These are phyloP conservation scores for Hyles euphorbiae DNA, from an alignment of 1,140 invertebrate species.

Conservation along the genomic window DNA sequence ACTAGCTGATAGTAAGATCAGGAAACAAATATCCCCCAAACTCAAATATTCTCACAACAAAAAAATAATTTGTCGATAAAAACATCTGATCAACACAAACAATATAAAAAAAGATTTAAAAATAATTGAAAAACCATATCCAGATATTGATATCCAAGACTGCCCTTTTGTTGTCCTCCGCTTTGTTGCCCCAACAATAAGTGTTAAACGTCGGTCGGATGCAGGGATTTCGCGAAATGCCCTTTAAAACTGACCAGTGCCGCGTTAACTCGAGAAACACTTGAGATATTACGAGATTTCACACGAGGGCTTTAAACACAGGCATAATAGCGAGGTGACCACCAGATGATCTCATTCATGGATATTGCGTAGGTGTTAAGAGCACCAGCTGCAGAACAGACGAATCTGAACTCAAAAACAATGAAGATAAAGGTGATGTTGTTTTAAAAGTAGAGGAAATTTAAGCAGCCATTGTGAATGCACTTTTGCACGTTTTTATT, in stretches of 20 bases:
- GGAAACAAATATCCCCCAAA: too few relatives aligned
- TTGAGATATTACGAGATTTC: conserved; percentile 33
- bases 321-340: conserved; percentile 4
- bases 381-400: background rate
- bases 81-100: too few relatives aligned
- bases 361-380: conserved; percentile 3
- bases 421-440: too few relatives aligned
- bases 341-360: conserved; percentile 6
- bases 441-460: too few relatives aligned
- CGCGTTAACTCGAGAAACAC: conserved; percentile 18
- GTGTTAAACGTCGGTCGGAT: conserved; percentile 18
- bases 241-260: conserved; percentile 38
- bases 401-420: too few relatives aligned
- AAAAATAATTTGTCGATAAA: too few relatives aligned
- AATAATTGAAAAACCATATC: background rate
- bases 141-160: conserved; percentile 19
- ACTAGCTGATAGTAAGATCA: too few relatives aligned
- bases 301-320: conserved; percentile 11
- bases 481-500: too few relatives aligned
- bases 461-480: too few relatives aligned
- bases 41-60: too few relatives aligned
- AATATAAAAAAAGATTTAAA: too few relatives aligned
- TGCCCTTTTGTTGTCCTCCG: conserved; percentile 20
- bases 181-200: conserved; percentile 23
- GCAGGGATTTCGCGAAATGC: conserved; percentile 25